phyloP scores from a whole-genome alignment of 2,888 invertebrate species.

The Drosophila subquinaria region DNA sequence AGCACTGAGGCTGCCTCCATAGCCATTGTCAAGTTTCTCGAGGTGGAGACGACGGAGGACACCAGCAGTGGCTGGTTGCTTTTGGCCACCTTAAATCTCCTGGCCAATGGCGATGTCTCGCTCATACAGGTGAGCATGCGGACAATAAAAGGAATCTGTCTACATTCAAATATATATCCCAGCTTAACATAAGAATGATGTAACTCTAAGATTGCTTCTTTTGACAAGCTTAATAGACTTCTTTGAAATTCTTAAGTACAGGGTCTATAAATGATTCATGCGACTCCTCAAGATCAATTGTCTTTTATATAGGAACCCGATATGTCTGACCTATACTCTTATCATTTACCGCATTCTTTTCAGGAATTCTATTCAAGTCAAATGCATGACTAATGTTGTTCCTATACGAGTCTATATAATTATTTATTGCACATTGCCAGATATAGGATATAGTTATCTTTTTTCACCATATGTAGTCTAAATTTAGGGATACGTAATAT shows the following conservation, averaged over 20 bases:
- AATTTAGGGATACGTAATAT: too few species aligned
- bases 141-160: too few species aligned
- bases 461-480: too few species aligned
- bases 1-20: constrained; percentile 98
- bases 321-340: neutral
- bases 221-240: too few species aligned
- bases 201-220: too few species aligned
- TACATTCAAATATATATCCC: neutral
- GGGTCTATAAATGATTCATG: neutral
- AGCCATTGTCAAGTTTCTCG: constrained; percentile 98
- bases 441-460: neutral
- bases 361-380: neutral
- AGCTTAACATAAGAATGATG: too few species aligned
- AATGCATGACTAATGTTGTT: neutral
- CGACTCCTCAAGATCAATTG: neutral
- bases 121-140: constrained; percentile 91
- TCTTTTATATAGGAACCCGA: neutral
- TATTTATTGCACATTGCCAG: neutral
- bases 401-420: neutral
- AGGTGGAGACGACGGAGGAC: constrained; percentile 97
- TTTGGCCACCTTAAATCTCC: constrained; percentile 94
- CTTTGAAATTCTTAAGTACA: neutral
- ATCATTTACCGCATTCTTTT: neutral
- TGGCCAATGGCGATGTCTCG: constrained; percentile 95
- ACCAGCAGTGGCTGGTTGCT: constrained; percentile 99